Evolutionary conservation across 1,140 invertebrate species (phyloP), one percentile per base, ranked within the genome.

Genomic region (Potamilus streckersoni): DNA sequence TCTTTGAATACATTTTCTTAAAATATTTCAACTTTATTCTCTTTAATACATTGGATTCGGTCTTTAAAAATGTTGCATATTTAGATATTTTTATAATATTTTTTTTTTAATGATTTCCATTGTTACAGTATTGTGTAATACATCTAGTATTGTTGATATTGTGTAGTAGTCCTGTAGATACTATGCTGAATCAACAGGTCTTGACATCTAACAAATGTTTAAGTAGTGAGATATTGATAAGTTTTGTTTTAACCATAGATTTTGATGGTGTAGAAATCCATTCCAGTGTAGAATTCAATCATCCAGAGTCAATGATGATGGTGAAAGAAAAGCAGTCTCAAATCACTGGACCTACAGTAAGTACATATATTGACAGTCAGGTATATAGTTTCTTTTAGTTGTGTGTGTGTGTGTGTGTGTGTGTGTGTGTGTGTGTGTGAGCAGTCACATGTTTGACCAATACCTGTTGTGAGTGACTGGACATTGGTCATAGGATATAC

Each of bases 221-320:
- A 62, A 62, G 13, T 5, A n/a, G 19, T 8, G 8, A 19, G 0
- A n/a, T 11, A 13, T 38, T 38, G 27, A 69, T 23, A 8, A 27
- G 27, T 55, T 20, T n/a, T n/a, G 70, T 66, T 67, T 64, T 4
- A 64, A 4, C 69, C 75, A 23, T 31, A 84, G 82, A 80, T 57
- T 84, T 84, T 74, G 70, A 84, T 79, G 73, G 75, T 19, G 74
- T 80, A 55, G 77, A 82, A 68, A 82, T 79, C 14, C 23, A 66
- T 49, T 79, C 80, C 15, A 74, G 58, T 27, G 74, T 78, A 31
- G 70, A 74, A n/a, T 79, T 84, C 60, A 84, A 80, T 69, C 71
- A 69, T 55, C 75, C 79, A 27, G 74, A 79, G 13, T 65, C 20
- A 14, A 55, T 69, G 60, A 58, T 71, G 31, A 64, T 62, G n/a